Evolutionary conservation across 2,888 invertebrate genomes (phyloP), one percentile per base, ranked within the genome.

Genomic region (Lasioglossum oenotherae): DNA sequence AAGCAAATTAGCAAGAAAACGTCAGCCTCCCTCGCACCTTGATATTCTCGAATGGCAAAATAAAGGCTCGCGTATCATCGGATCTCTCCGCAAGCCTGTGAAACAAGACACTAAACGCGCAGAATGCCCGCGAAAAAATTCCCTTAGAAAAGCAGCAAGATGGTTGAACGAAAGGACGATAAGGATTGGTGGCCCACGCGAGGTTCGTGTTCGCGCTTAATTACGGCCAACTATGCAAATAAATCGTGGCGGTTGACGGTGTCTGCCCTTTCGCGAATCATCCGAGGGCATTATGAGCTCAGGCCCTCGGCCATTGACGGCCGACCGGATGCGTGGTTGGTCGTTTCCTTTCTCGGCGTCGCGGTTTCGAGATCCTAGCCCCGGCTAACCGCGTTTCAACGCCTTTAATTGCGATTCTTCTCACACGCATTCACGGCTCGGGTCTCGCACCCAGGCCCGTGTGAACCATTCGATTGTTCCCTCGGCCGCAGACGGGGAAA

Each of bases 361-460:
- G 69, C 71, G 81, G 85, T 80, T 78, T 82, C 73, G 53, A 82
- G 85, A 87, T 84, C 78, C 77, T 38, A n/a, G 71, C 71, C 71
- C 71, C 71, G 41, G 60, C 74, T 75, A 86, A 81, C 82, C 78
- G 71, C 72, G 78, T 89, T 88, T 89, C 89, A 88, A 64, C 89
- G 87, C 82, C 85, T 85, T 88, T 90, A 90, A 90, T 90, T 90
- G 82, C 89, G 73, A 81, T 80, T 89, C 89, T 90, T 90, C 90
- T 90, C 89, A 90, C 89, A 90, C 76, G 80, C 69, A 73, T 80
- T 67, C 85, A 81, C 85, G 80, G 64, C 64, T 31, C 78, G 75
- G 23, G 31, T 16, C 64, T 35, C 53, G 44, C 79, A n/a, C 57
- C 57, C 57, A 57, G 41, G 53, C 74, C 67, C 67, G 83, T 82